A percentile compares a stretch with the other conserved stretches of the same genome.
These are phyloP conservation scores for Darevskia nairensis DNA, from an alignment of 2,797 vertebrate species.

Conservation along the genomic window DNA sequence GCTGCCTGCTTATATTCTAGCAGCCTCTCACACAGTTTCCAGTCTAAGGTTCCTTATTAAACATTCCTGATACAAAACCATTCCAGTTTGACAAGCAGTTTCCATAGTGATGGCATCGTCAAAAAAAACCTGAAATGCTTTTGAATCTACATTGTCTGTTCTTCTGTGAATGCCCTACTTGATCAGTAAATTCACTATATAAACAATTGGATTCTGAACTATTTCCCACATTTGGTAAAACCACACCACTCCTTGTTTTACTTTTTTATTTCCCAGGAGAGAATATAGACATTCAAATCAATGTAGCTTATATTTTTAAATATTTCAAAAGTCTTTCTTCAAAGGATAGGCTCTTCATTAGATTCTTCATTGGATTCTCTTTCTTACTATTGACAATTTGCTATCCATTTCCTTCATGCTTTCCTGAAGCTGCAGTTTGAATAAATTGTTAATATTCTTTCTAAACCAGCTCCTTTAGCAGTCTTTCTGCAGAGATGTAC, in stretches of 20 bases:
- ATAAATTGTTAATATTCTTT: neutral
- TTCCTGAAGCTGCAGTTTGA: neutral
- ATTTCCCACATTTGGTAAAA: neutral
- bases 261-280: neutral
- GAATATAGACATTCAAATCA: neutral
- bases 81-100: conserved; percentile 10
- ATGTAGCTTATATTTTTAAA: neutral
- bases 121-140: neutral
- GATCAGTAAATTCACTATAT: neutral
- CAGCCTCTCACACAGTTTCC: neutral
- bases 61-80: conserved; percentile 1
- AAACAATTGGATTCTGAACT: conserved; percentile 19
- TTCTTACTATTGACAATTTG: neutral
- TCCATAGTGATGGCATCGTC: conserved; percentile 19
- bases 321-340: neutral
- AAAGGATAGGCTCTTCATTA: neutral
- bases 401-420: neutral
- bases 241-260: neutral
- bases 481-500: neutral
- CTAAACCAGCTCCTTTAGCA: neutral
- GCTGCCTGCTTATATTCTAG: neutral
- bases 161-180: neutral
- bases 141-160: neutral
- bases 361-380: neutral
- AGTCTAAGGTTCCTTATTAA: neutral